Evolutionary conservation across 2,113 vertebrate genomes (phyloP).

Genomic region (Chinchilla lanigera): DNA sequence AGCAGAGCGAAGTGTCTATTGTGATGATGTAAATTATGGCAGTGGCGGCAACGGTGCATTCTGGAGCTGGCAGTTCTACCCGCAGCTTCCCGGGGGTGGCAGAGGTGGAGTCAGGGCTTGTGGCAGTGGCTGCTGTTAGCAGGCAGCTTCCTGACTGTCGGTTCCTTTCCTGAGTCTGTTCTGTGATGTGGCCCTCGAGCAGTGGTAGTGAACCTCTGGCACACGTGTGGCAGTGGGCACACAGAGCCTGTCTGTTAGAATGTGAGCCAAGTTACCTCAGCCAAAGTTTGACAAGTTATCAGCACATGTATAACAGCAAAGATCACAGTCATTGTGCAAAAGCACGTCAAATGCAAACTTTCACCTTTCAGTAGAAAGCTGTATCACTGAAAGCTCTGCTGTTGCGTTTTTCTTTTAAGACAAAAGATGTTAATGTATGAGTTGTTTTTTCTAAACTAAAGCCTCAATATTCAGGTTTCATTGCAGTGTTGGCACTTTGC

Average conservation of each 20-base stretch:
- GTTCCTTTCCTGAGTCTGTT: neutral
- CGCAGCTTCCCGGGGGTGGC: neutral
- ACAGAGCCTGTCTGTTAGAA: neutral
- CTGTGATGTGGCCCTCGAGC: neutral
- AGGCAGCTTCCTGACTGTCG: neutral
- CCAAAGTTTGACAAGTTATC: neutral
- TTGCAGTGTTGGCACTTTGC: neutral
- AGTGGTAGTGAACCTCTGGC: neutral
- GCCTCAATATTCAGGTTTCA: neutral
- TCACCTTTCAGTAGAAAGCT: neutral
- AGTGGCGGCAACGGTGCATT: neutral
- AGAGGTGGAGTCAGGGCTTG: neutral
- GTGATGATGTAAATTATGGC: neutral
- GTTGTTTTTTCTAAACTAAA: neutral
- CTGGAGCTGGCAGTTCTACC: neutral
- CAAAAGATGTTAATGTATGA: neutral
- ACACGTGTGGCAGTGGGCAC: neutral
- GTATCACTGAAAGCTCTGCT: neutral
- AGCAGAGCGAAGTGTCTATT: neutral
- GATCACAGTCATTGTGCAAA: neutral
- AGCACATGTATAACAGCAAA: neutral
- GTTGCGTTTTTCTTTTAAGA: neutral
- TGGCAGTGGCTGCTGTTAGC: neutral
- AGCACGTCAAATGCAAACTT: neutral
- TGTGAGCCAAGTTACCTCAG: neutral